A percentile compares a stretch with the other conserved stretches of the same genome.
Evolutionary conservation across 2,888 invertebrate genomes (phyloP).

Genomic region (Chloroclystis v-ata): DNA sequence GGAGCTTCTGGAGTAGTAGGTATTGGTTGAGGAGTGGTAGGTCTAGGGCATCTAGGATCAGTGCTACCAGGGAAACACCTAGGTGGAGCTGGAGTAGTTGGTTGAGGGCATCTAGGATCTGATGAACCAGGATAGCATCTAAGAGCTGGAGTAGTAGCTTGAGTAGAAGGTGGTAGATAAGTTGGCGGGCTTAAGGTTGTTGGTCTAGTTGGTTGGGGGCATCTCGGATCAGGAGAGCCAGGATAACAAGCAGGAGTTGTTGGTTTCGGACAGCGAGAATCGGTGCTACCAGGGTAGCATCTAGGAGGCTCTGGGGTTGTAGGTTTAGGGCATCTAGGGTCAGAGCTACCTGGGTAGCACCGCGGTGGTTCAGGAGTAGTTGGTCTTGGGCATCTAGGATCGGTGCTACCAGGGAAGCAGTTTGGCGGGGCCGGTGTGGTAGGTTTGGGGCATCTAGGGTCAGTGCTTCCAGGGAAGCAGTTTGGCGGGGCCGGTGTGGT

Average conservation of each 20-base stretch:
- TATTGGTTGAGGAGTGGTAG: slow-evolving; percentile 33
- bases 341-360: no score
- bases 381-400: slow-evolving; percentile 42
- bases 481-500: slow-evolving; percentile 31
- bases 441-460: slow-evolving; percentile 47
- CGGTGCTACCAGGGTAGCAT: slow-evolving; percentile 37
- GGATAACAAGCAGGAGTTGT: slow-evolving; percentile 39
- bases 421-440: slow-evolving; percentile 32
- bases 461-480: slow-evolving; percentile 34
- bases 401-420: slow-evolving; percentile 37
- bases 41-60: slow-evolving; percentile 43
- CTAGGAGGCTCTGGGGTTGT: slow-evolving; percentile 23
- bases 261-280: slow-evolving; percentile 40
- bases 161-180: slow-evolving; percentile 24
- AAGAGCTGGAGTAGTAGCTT: slow-evolving; percentile 37
- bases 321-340: slow-evolving; percentile 45
- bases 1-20: no score
- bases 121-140: slow-evolving; percentile 35
- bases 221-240: slow-evolving; percentile 34
- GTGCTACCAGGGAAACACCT: slow-evolving; percentile 36
- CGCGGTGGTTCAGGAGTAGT: slow-evolving; percentile 32
- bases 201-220: slow-evolving; percentile 40
- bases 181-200: slow-evolving; percentile 29
- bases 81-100: slow-evolving; percentile 32
- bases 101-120: slow-evolving; percentile 42